Conservation (phyloP, 1,140 invertebrate genomes). For the Notospermus geniculatus region DNA sequence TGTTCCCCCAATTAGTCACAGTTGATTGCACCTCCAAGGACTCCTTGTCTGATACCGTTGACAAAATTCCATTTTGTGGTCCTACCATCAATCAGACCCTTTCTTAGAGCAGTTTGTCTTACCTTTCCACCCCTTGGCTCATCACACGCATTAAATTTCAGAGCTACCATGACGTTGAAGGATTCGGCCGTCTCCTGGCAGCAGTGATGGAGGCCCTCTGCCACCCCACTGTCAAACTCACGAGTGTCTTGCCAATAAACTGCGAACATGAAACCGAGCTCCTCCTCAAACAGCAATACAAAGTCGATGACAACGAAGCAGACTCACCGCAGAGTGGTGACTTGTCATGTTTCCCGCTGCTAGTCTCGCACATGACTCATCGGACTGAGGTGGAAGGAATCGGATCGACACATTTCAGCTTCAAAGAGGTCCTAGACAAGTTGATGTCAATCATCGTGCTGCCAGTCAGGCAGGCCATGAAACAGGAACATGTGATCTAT, state of each 20-base stretch:
- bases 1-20: no score
- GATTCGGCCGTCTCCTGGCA: constrained; percentile 70
- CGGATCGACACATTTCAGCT: constrained; percentile 64
- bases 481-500: constrained; percentile 61
- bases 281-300: constrained; percentile 43
- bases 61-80: no score
- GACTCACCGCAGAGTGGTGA: constrained; percentile 60
- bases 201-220: constrained; percentile 79
- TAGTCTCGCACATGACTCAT: constrained; percentile 79
- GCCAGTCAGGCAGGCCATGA: constrained; percentile 70
- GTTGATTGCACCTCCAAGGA: no score
- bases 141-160: constrained; percentile 49
- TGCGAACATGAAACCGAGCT: constrained; percentile 57
- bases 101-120: no score
- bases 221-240: constrained; percentile 73
- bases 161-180: constrained; percentile 48
- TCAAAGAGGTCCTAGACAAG: constrained; percentile 79
- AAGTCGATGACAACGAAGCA: constrained; percentile 59
- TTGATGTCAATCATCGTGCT: constrained; percentile 77
- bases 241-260: constrained; percentile 73
- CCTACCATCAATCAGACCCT: no score
- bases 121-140: no score
- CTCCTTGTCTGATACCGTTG: no score
- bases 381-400: constrained; percentile 65
- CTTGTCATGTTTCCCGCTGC: constrained; percentile 72